These are phyloP conservation scores for Pinctada fucata DNA, from an alignment of 2,888 invertebrate species.

Conservation along the genomic window DNA sequence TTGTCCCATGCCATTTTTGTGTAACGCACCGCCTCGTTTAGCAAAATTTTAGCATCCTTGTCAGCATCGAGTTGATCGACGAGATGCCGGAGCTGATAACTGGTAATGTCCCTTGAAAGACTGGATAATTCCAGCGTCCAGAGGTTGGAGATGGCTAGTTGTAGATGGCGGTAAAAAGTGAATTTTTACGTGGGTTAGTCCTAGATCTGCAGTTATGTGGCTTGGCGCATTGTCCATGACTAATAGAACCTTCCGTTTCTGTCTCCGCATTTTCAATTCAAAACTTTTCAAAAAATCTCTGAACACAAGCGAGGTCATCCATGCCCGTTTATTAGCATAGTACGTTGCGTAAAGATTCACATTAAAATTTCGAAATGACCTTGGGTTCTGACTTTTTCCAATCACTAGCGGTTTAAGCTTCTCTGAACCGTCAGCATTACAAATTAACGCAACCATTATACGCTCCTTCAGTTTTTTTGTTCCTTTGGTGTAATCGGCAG, in stretches of 20 bases:
- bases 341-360: not conserved
- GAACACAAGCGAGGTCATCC: conserved; percentile 49
- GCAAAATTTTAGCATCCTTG: conserved; percentile 25
- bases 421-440: not conserved
- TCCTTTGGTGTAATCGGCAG: not conserved
- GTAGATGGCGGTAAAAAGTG: conserved; percentile 44
- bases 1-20: conserved; percentile 34
- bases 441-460: not conserved
- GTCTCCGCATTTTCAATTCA: conserved; percentile 29
- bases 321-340: conserved; percentile 22
- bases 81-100: conserved; percentile 17
- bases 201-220: conserved; percentile 22
- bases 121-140: conserved; percentile 48
- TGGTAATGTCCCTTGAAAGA: conserved; percentile 39
- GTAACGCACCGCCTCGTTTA: conserved; percentile 30
- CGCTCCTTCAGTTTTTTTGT: conserved; percentile 3
- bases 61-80: conserved; percentile 30
- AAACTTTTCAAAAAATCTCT: conserved; percentile 36
- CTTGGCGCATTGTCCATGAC: conserved; percentile 43
- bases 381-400: not conserved
- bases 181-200: conserved; percentile 36
- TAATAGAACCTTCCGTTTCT: conserved; percentile 21
- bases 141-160: conserved; percentile 44
- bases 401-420: not conserved
- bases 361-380: not conserved